Percentiles rank a stretch among this genome's conserved stretches.
Evolutionary conservation across 2,888 invertebrate genomes (phyloP).

Genomic region (Cancer borealis): DNA sequence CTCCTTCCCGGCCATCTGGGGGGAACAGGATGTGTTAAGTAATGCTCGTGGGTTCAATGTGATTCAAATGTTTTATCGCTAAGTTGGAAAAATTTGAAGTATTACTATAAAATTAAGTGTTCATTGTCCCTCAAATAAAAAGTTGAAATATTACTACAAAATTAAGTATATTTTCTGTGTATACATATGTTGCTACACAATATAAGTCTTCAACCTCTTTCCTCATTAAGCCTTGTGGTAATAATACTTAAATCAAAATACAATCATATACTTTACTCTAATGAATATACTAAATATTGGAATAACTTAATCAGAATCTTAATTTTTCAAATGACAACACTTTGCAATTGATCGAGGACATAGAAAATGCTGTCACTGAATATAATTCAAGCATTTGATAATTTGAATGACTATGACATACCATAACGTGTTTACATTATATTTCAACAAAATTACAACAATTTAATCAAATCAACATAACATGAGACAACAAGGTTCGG

Average conservation of each 20-base stretch:
- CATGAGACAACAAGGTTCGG: not conserved
- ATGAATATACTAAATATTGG: too few species aligned
- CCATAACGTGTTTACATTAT: not conserved
- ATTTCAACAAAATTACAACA: not conserved
- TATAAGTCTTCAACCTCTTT: too few species aligned
- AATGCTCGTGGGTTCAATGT: not conserved
- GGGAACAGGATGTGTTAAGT: not conserved
- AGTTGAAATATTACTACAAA: not conserved
- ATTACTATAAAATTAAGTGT: too few species aligned
- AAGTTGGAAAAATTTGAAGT: not conserved
- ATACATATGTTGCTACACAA: not conserved
- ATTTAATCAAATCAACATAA: not conserved
- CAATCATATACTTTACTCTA: too few species aligned
- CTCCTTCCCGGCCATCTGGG: conserved; percentile 86
- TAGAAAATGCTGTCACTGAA: too few species aligned
- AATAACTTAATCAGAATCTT: too few species aligned
- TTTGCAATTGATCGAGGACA: too few species aligned
- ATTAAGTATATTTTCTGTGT: not conserved
- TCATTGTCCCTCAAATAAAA: not conserved
- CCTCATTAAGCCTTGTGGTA: not conserved
- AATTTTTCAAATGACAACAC: too few species aligned
- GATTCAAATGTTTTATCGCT: not conserved
- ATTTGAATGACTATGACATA: not conserved
- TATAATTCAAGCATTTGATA: too few species aligned
- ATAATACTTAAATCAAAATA: not conserved